Conservation (phyloP, 2,113 vertebrate species). For the Sprattus sprattus region DNA sequence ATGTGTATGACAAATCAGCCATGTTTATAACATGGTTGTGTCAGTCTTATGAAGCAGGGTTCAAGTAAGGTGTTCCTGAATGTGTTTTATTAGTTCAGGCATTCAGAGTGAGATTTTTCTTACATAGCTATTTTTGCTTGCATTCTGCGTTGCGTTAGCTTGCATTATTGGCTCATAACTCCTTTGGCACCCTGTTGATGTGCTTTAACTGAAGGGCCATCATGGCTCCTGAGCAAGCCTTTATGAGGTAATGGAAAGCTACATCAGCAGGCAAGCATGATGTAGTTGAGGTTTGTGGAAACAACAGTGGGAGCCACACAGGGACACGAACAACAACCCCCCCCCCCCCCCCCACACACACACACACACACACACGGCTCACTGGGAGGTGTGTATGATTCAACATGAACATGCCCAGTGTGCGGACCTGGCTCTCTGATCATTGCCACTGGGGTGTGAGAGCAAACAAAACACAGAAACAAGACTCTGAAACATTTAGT, state of each 20-base stretch:
- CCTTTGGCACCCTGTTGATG: not conserved
- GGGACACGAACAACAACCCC: not conserved
- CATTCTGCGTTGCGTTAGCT: not conserved
- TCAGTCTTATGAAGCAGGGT: too few relatives aligned
- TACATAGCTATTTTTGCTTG: not conserved
- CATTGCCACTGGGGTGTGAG: not conserved
- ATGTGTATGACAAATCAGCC: too few relatives aligned
- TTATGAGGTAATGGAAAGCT: not conserved
- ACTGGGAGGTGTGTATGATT: not conserved
- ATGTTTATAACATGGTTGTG: too few relatives aligned
- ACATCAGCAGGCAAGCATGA: not conserved
- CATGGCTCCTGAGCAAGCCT: not conserved
- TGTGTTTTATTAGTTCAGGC: too few relatives aligned
- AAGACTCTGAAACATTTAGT: too few relatives aligned
- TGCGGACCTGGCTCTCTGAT: not conserved
- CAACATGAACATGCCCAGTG: not conserved
- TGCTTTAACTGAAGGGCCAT: not conserved
- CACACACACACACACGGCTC: not conserved
- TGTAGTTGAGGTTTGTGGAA: not conserved
- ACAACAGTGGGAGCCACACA: not conserved
- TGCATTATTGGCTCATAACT: not conserved
- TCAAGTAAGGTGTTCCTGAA: too few relatives aligned
- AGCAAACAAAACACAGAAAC: not conserved
- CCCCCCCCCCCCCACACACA: not conserved
- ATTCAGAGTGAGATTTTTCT: not conserved